Conservation (phyloP, 1,140 invertebrate species). For the Sipha flava region DNA sequence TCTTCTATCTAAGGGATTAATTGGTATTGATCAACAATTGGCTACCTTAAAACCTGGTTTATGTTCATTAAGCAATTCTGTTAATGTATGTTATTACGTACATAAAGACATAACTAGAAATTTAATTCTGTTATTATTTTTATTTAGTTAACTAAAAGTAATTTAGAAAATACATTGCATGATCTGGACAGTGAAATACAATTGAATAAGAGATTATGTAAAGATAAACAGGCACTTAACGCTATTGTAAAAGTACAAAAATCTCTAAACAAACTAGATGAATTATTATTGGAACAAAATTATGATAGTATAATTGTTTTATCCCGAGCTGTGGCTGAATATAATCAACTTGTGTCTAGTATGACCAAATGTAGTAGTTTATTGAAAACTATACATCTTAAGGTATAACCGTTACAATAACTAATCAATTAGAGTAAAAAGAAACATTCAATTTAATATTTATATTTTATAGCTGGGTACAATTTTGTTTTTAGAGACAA, state of each 20-base stretch:
- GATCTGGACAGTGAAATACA: constrained; percentile 4
- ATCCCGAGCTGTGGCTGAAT: background rate
- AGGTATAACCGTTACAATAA: background rate
- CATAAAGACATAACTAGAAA: background rate
- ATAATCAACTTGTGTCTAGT: constrained; percentile 1
- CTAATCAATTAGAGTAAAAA: background rate
- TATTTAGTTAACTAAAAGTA: background rate
- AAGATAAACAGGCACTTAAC: constrained; percentile 15
- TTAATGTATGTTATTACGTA: background rate
- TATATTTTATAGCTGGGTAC: background rate
- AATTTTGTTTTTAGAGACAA: constrained; percentile 8
- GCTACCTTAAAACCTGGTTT: constrained; percentile 9
- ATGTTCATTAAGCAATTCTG: background rate
- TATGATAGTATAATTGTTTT: background rate
- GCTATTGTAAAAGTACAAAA: constrained; percentile 5
- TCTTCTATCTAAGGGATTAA: constrained; percentile 14
- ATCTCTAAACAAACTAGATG: constrained; percentile 7
- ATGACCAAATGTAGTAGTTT: background rate
- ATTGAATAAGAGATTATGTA: background rate
- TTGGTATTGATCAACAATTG: constrained; percentile 26
- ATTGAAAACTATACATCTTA: background rate
- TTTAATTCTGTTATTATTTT: background rate
- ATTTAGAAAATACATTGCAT: constrained; percentile 13
- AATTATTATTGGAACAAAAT: background rate
- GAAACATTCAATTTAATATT: background rate